phyloP scores from a whole-genome alignment of 64 coral and sea anemone genomes.

The Actinia equina region DNA sequence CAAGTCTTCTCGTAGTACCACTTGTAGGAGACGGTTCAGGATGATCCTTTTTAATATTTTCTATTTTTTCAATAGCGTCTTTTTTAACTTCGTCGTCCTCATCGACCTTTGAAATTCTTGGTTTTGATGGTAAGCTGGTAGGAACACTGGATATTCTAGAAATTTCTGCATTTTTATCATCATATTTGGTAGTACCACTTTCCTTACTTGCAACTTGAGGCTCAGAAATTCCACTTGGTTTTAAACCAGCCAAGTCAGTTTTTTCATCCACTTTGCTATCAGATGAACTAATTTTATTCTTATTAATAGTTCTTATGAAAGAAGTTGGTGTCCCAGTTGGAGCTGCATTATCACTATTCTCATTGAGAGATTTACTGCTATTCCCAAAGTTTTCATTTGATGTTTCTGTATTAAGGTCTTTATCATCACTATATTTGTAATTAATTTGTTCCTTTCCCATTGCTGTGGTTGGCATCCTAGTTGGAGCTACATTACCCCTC shows the following conservation, averaged over 20 bases:
- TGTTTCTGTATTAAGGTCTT: not conserved
- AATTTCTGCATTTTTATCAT: slow-evolving; percentile 7
- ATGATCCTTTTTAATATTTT: not conserved
- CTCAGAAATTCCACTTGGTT: not conserved
- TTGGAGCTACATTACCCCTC: not conserved
- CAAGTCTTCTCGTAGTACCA: not conserved
- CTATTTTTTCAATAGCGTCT: not conserved
- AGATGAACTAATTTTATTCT: not conserved
- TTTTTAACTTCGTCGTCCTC: not conserved
- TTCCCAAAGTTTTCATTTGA: not conserved
- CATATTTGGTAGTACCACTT: not conserved
- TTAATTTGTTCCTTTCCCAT: too few relatives aligned
- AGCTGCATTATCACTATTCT: not conserved
- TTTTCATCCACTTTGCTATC: not conserved
- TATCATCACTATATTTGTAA: too few relatives aligned
- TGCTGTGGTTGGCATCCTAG: not conserved
- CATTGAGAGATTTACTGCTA: not conserved
- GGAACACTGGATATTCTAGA: not conserved
- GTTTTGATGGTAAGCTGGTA: not conserved
- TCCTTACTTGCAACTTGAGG: not conserved
- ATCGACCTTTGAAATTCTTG: not conserved
- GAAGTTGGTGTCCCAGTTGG: not conserved
- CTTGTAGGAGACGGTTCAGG: not conserved
- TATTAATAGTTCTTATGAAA: not conserved
- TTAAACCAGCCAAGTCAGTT: not conserved